A percentile compares a stretch with the other conserved stretches of the same genome.
Conservation (phyloP, 2,797 vertebrate genomes). For the Oreonectes daqikongensis region DNA sequence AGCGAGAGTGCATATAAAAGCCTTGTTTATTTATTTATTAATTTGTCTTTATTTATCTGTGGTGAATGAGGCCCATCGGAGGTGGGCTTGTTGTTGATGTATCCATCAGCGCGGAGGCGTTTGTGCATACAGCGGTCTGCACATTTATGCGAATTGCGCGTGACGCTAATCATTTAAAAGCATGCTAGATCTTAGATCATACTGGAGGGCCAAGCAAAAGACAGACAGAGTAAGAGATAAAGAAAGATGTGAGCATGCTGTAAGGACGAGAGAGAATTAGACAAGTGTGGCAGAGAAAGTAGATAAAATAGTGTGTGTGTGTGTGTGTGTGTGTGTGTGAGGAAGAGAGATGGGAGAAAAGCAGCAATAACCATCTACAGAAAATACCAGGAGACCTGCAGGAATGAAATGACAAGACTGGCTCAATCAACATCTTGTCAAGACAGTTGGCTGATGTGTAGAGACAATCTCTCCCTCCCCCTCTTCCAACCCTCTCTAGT, state of each 20-base stretch:
- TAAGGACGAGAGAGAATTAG: slow-evolving; percentile 36
- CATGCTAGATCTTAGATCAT: slow-evolving; percentile 69
- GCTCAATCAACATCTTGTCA: slow-evolving; percentile 83
- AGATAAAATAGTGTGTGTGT: slow-evolving; percentile 47
- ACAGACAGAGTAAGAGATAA: slow-evolving; percentile 40
- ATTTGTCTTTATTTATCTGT: slow-evolving; percentile 50
- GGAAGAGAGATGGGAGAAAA: slow-evolving; percentile 18
- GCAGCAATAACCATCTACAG: slow-evolving; percentile 68
- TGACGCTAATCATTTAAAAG: slow-evolving; percentile 80
- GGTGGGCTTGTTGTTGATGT: slow-evolving; percentile 50
- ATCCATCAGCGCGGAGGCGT: slow-evolving; percentile 23
- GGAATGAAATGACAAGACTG: slow-evolving; percentile 76
- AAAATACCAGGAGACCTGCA: slow-evolving; percentile 75
- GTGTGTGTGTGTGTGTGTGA: slow-evolving; percentile 24
- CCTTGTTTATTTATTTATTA: slow-evolving; percentile 42
- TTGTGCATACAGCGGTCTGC: slow-evolving; percentile 61
- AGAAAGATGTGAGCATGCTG: slow-evolving; percentile 35
- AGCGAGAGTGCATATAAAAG: slow-evolving; percentile 34
- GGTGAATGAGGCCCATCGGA: slow-evolving; percentile 57
- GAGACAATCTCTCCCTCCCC: slow-evolving; percentile 70
- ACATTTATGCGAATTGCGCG: slow-evolving; percentile 69
- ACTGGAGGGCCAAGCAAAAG: slow-evolving; percentile 42
- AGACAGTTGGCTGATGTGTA: slow-evolving; percentile 76
- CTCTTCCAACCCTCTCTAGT: slow-evolving; percentile 55
- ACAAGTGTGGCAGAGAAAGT: slow-evolving; percentile 9